Evolutionary conservation across 2,888 invertebrate genomes (phyloP), one percentile per base, ranked within the genome.

Genomic region (Cantharis nigra): DNA sequence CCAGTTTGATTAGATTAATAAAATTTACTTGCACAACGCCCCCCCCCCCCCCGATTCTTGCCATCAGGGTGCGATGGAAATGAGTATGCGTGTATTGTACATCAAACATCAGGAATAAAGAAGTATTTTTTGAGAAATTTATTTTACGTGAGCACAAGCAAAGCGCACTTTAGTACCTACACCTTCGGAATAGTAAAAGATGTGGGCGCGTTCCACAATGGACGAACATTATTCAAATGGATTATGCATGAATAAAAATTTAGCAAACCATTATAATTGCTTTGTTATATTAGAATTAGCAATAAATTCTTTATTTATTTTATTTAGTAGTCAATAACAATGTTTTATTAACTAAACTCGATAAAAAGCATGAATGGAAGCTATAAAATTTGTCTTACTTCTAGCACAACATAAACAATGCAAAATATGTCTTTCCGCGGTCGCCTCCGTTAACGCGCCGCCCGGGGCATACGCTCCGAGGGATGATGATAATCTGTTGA

Each of bases 131-230:
- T n/a, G n/a, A 49, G 49, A 49, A 49, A 49, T 49, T 49, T 2
- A 49, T 49, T 49, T 49, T 49, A n/a, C 49, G 13, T 23, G 26
- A 49, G 70, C 62, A 62, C 33, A 70, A 18, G 20, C 49, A 33
- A 30, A 23, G 71, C 63, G 63, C 49, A 63, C 63, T 71, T 71
- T 71, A 71, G 71, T 71, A 62, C 26, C 28, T 71, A 71, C 71
- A 16, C 14, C 23, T 71, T 71, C 23, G 14, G 71, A 71, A 71
- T 71, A 71, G 18, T 63, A 71, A 71, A 23, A 49, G 20, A 62
- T 62, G 23, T 71, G 71, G 71, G 71, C 63, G 71, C 63, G 71
- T 71, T 71, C 49, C 13, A 71, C 28, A 23, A 71, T 71, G 71
- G 63, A 71, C 14, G 26, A 63, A 63, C 20, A 63, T 71, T 71